Conservation (phyloP, 2,797 vertebrate species). For the Carduelis carduelis region DNA sequence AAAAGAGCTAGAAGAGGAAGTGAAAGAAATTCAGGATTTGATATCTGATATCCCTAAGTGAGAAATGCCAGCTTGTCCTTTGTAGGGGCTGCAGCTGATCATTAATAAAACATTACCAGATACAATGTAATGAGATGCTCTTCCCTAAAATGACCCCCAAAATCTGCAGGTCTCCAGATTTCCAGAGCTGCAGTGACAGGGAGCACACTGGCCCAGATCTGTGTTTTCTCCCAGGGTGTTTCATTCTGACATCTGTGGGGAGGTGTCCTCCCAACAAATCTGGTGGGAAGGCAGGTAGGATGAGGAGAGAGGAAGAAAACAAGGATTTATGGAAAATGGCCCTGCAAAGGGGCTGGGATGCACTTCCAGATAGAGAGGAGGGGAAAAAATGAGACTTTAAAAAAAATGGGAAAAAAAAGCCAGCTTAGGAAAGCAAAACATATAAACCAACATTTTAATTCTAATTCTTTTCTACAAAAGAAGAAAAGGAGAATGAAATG, state of each 20-base stretch:
- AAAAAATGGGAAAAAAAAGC: fast-evolving
- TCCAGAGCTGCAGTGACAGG: background rate
- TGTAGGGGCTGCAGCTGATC: background rate
- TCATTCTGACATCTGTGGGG: background rate
- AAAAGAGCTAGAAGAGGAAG: background rate
- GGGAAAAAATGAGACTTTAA: background rate
- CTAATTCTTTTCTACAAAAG: background rate
- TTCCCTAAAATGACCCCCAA: background rate
- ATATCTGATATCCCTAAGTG: background rate
- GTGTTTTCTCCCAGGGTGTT: background rate
- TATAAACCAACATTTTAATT: background rate
- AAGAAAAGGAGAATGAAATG: background rate
- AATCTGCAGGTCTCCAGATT: background rate
- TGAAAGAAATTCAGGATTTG: background rate
- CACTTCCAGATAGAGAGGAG: background rate
- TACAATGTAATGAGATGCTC: background rate
- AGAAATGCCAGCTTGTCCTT: background rate
- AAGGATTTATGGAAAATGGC: background rate
- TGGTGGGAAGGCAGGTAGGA: background rate
- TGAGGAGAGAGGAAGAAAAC: background rate
- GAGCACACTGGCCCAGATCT: background rate
- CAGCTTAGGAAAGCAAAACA: background rate
- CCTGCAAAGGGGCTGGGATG: background rate
- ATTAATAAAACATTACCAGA: background rate
- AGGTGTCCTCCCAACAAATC: background rate